Evolutionary conservation across 2,888 invertebrate species (phyloP), one percentile per base, ranked within the genome.

Genomic region (Notocelia uddmanniana): DNA sequence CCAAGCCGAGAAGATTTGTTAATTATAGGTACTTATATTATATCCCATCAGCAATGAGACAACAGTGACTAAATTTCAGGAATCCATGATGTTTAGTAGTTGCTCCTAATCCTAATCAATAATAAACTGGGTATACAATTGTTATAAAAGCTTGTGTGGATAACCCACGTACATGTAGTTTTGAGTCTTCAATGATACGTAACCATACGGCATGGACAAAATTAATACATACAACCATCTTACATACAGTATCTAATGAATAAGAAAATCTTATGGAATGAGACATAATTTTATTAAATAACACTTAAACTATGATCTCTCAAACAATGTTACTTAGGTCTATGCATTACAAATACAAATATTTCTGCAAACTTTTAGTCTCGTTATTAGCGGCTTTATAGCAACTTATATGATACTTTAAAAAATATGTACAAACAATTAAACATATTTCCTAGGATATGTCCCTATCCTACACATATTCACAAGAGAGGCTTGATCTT

Each of bases 391-490:
- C 45, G 0, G 45, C n/a, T n/a, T 45, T n/a, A 45, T 6, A 45
- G 1, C 45, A 6, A 15, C 11, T 0, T 34, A 34, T 15, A n/a
- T 45, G n/a, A 45, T 45, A 45, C 37, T 34, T 15, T 21, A 59
- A 8, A 21, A 23, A n/a, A 21, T n/a, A 59, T 21, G 10, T 21
- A 41, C 37, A 59, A 21, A 34, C 59, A 59, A 23, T 13, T 23
- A 55, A 21, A 21, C 18, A 10, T 41, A 59, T 59, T 41, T 41
- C 15, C 41, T 59, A 23, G 41, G 59, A 59, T 59, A 59, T 41
- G 37, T 59, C 41, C 15, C 15, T 58, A 59, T 59, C 15, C 26
- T 58, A 59, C 21, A 21, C 3, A 59, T 10, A 55, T 10, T 19
- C 37, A 57, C 13, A 15, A 0, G 21, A 59, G 9, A 41, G 3